Percentiles rank a stretch among this genome's conserved stretches.
phyloP scores from a whole-genome alignment of 2,888 invertebrate species.

The Sinelater perroti region DNA sequence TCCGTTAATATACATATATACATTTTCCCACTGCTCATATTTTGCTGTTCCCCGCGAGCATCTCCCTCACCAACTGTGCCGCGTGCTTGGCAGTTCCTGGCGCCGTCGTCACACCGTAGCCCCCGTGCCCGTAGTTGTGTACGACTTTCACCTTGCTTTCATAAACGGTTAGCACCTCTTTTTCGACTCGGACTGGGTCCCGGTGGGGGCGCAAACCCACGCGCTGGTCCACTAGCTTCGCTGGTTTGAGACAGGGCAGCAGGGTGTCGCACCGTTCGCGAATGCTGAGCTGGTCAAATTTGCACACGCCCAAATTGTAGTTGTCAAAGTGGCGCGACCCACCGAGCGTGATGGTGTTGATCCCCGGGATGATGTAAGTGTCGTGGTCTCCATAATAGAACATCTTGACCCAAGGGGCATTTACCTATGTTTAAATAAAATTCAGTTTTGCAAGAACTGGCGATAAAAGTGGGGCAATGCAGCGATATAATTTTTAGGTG shows the following conservation, averaged over 20 bases:
- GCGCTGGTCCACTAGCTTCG: conserved; percentile 69
- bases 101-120: conserved; percentile 89
- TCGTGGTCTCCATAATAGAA: conserved; percentile 88
- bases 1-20: conserved; percentile 34
- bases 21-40: conserved; percentile 37
- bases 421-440: no score
- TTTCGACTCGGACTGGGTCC: conserved; percentile 75
- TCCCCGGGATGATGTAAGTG: conserved; percentile 85
- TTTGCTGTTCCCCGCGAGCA: conserved; percentile 58
- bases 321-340: conserved; percentile 87
- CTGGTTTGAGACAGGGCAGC: conserved; percentile 72
- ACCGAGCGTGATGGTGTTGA: conserved; percentile 80
- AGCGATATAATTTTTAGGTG: no score
- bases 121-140: conserved; percentile 96
- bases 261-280: conserved; percentile 80
- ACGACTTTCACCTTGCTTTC: conserved; percentile 72
- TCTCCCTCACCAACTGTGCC: conserved; percentile 71
- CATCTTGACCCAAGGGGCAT: conserved; percentile 89
- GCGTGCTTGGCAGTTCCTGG: conserved; percentile 88
- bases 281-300: conserved; percentile 79
- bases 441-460: no score
- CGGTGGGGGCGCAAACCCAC: conserved; percentile 89
- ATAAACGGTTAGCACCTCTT: conserved; percentile 61
- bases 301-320: conserved; percentile 71
- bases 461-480: no score